Evolutionary conservation across 2,113 vertebrate species (phyloP).

Genomic region (Alexandromys fortis): DNA sequence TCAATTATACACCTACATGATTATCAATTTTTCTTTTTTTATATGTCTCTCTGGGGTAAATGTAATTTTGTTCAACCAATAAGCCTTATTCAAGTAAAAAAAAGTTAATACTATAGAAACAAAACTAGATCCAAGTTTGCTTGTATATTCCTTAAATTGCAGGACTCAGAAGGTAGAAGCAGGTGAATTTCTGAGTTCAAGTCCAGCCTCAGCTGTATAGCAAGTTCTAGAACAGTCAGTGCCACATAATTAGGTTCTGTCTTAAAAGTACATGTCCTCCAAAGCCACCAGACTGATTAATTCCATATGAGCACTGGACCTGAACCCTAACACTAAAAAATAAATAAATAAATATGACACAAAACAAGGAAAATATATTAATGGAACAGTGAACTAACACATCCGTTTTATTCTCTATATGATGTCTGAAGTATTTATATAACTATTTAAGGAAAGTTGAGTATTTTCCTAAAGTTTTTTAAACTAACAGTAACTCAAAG

Average conservation of each 20-base stretch:
- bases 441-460: neutral
- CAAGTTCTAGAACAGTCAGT: neutral
- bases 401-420: neutral
- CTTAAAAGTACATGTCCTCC: neutral
- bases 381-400: neutral
- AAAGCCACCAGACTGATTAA: neutral
- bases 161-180: no score
- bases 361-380: neutral
- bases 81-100: neutral
- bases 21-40: neutral
- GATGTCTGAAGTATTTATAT: neutral
- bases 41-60: neutral
- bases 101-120: neutral
- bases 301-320: neutral
- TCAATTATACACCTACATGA: neutral
- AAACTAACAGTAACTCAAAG: neutral
- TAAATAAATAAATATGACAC: neutral
- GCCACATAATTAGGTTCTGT: rapidly evolving
- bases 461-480: neutral
- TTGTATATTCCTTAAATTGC: neutral
- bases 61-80: neutral
- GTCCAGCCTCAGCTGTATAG: neutral
- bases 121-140: neutral
- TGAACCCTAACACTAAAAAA: neutral
- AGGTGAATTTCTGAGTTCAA: neutral